A percentile compares a stretch with the other conserved stretches of the same genome.
Conservation (phyloP, 2,113 vertebrate species). For the Plectropomus leopardus region DNA sequence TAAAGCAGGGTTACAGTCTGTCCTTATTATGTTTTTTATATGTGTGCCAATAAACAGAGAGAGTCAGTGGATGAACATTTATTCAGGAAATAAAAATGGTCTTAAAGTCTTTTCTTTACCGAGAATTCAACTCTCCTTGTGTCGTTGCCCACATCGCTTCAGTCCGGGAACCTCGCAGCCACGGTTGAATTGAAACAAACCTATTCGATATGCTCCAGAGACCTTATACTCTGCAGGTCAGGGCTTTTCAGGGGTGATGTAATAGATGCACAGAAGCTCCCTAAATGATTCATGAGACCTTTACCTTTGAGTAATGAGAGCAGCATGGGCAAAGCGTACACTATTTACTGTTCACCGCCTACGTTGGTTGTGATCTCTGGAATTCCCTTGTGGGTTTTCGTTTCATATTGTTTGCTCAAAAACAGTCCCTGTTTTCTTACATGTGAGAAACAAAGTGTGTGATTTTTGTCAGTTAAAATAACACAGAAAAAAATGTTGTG, state of each 20-base stretch:
- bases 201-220: constrained; percentile 31
- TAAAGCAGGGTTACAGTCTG: background rate
- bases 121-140: background rate
- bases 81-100: constrained; percentile 29
- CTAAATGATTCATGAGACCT: constrained; percentile 68
- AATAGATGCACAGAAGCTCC: constrained; percentile 46
- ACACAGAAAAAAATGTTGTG: background rate
- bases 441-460: background rate
- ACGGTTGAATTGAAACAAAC: constrained; percentile 50
- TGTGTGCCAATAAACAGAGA: background rate
- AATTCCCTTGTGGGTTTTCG: background rate
- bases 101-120: constrained; percentile 16
- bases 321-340: background rate
- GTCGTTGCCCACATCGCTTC: background rate
- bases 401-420: background rate
- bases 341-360: constrained; percentile 10
- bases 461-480: background rate
- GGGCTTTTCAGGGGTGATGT: constrained; percentile 22
- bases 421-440: background rate
- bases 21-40: constrained; percentile 1
- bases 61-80: background rate
- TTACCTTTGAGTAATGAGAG: constrained; percentile 33
- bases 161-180: constrained; percentile 22
- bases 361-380: background rate
- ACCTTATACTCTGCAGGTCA: constrained; percentile 27